Conservation (phyloP, 2,888 invertebrate genomes). For the Criorhina ranunculi region DNA sequence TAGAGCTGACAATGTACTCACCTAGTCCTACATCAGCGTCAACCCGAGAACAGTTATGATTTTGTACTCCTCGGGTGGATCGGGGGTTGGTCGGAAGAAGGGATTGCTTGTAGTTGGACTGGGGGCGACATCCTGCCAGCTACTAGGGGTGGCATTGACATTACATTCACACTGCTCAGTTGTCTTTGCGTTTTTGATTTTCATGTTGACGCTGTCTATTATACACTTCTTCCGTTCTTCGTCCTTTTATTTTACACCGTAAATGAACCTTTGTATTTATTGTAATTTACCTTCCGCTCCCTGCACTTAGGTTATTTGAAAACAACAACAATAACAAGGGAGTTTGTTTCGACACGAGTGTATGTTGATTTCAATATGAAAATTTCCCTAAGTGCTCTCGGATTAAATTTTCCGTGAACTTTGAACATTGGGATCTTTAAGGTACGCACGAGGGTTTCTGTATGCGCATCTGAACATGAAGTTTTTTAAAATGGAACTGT, state of each 20-base stretch:
- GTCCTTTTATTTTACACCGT: constrained; percentile 57
- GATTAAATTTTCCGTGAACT: constrained; percentile 70
- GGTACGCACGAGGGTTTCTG: not conserved
- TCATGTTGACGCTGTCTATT: constrained; percentile 71
- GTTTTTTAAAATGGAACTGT: constrained; percentile 27
- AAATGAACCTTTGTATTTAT: constrained; percentile 62
- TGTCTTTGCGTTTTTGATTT: constrained; percentile 74
- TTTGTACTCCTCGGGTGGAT: constrained; percentile 34
- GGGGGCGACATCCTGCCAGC: constrained; percentile 45
- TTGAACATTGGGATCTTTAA: not conserved
- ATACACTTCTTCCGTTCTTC: constrained; percentile 68
- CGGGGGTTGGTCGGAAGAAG: not conserved
- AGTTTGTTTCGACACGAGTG: constrained; percentile 34
- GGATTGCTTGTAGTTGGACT: constrained; percentile 4
- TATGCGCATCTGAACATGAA: not conserved
- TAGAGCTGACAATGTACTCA: constrained; percentile 73
- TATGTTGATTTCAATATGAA: constrained; percentile 61
- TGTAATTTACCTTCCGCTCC: constrained; percentile 43
- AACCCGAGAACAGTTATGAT: constrained; percentile 74
- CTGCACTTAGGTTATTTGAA: constrained; percentile 41
- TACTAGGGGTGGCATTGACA: not conserved
- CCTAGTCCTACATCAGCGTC: constrained; percentile 75
- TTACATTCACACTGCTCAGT: constrained; percentile 44
- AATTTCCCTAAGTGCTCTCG: constrained; percentile 67
- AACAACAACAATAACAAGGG: constrained; percentile 56